Evolutionary conservation across 2,113 vertebrate species (phyloP).

Genomic region (Gulo gulo): DNA sequence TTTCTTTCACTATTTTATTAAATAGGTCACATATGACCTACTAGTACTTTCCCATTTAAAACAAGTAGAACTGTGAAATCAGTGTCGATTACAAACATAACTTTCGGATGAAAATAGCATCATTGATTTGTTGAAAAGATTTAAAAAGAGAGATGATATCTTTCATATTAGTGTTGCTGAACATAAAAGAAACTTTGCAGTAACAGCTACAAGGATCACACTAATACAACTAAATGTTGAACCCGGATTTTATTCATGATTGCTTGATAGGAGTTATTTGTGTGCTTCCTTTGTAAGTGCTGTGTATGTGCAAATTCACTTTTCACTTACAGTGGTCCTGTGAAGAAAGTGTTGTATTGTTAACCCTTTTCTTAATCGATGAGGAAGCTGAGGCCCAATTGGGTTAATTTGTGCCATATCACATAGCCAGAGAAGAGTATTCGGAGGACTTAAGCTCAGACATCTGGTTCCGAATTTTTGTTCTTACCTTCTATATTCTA

Average conservation of each 20-base stretch:
- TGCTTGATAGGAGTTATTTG: not conserved
- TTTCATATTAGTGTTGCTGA: not conserved
- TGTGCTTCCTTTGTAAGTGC: not conserved
- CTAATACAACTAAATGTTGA: not conserved
- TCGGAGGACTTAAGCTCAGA: not conserved
- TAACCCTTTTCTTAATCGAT: not conserved
- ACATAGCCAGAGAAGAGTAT: not conserved
- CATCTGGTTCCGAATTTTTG: not conserved
- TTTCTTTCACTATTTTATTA: constrained; percentile 18
- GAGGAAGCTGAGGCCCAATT: not conserved
- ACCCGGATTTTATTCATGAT: not conserved
- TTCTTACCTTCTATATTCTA: not conserved
- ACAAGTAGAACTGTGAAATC: not conserved
- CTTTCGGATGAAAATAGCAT: not conserved
- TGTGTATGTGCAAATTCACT: not conserved
- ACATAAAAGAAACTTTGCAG: not conserved
- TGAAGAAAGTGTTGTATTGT: not conserved
- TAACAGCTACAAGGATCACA: not conserved
- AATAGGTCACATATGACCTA: not conserved
- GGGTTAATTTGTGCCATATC: not conserved
- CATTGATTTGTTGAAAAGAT: not conserved
- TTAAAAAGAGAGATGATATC: not conserved
- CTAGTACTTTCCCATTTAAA: not conserved
- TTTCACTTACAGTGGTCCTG: not conserved
- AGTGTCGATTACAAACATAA: not conserved